phyloP scores from a whole-genome alignment of 2,113 vertebrate species.

The Phycodurus eques region DNA sequence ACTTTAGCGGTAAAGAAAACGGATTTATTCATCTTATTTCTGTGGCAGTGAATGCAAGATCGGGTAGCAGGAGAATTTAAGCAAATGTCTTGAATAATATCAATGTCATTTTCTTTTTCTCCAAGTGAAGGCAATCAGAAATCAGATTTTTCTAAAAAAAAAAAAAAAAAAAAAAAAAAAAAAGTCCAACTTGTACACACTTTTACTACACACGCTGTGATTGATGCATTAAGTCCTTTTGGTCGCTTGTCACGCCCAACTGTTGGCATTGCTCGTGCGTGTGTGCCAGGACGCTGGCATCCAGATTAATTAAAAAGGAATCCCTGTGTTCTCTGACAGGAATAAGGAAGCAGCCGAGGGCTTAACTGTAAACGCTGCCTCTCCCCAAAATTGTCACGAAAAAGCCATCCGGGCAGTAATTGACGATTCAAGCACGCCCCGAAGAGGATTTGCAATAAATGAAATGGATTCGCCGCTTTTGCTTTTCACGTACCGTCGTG shows the following conservation, averaged over 20 bases:
- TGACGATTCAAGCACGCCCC: neutral
- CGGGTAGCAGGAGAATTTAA: too few relatives aligned
- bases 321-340: conserved; percentile 44
- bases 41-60: too few relatives aligned
- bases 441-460: conserved; percentile 6
- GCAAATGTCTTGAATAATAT: too few relatives aligned
- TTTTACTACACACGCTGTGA: neutral
- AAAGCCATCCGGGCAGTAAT: conserved; percentile 34
- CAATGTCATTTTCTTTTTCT: too few relatives aligned
- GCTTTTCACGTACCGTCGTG: neutral
- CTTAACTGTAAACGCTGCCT: conserved; percentile 42
- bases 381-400: conserved; percentile 31
- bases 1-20: too few relatives aligned
- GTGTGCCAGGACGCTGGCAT: conserved; percentile 11
- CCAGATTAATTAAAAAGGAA: conserved; percentile 60
- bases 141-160: too few relatives aligned
- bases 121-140: too few relatives aligned
- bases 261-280: neutral
- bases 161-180: too few relatives aligned
- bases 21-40: too few relatives aligned
- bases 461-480: neutral
- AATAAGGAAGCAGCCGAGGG: conserved; percentile 35
- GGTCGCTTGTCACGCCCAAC: neutral
- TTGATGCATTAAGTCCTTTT: neutral
- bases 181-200: neutral